Percentiles rank a stretch among this genome's conserved stretches.
phyloP scores from a whole-genome alignment of 2,113 vertebrate species.

The Plestiodon gilberti region DNA sequence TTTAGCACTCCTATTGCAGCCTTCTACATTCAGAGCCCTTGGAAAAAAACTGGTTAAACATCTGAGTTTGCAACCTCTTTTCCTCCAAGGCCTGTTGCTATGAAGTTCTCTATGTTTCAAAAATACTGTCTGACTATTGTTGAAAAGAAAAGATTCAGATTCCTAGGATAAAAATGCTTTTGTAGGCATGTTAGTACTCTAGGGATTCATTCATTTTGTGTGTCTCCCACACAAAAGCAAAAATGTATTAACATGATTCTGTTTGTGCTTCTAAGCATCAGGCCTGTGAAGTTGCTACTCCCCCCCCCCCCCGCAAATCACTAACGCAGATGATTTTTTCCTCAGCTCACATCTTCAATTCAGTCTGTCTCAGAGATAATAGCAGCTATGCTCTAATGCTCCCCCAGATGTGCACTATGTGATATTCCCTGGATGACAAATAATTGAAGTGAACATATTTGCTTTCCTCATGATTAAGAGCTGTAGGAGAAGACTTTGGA shows the following conservation, averaged over 20 bases:
- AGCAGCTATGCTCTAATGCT: constrained; percentile 29
- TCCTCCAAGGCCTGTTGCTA: neutral
- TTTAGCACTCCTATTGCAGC: constrained; percentile 34
- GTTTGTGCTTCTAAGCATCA: neutral
- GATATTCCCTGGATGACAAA: constrained; percentile 2
- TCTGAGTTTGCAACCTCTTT: neutral
- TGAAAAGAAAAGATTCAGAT: constrained; percentile 22
- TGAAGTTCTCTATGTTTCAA: neutral
- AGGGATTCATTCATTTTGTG: neutral
- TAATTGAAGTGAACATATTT: neutral
- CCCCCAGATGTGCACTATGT: constrained; percentile 15
- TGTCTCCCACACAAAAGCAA: neutral
- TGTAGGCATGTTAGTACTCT: neutral
- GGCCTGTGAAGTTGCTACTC: neutral
- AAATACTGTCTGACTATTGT: neutral
- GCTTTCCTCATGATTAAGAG: neutral
- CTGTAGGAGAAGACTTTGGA: neutral
- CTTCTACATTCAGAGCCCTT: constrained; percentile 32
- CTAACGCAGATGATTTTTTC: neutral
- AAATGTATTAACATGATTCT: constrained; percentile 9
- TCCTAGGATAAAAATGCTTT: constrained; percentile 32
- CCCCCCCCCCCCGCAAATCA: neutral
- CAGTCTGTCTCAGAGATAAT: constrained; percentile 10
- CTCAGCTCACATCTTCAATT: constrained; percentile 19
- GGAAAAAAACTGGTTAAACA: constrained; percentile 24